These are phyloP conservation scores for Mimachlamys varia DNA, from an alignment of 2,888 invertebrate genomes.

Conservation along the genomic window DNA sequence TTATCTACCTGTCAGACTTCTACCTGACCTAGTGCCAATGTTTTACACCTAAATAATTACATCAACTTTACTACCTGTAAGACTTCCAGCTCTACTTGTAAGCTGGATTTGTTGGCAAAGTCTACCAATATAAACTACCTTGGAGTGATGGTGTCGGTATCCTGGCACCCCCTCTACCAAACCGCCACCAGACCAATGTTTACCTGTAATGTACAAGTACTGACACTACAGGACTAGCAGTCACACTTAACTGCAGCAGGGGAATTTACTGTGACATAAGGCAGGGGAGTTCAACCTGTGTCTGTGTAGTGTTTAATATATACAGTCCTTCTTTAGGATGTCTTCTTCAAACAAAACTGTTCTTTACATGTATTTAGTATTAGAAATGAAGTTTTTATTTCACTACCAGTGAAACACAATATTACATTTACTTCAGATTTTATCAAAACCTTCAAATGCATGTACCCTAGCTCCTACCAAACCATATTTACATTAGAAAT, in stretches of 20 bases:
- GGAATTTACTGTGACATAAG: not conserved
- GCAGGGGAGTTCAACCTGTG: not conserved
- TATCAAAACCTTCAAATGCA: not conserved
- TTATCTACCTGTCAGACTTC: no score
- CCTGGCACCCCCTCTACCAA: not conserved
- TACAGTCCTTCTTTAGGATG: not conserved
- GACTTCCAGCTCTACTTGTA: no score
- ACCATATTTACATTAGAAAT: not conserved
- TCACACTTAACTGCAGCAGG: not conserved
- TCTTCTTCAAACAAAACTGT: not conserved
- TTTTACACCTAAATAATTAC: no score
- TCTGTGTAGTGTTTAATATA: not conserved
- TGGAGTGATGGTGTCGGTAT: not conserved
- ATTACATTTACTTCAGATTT: not conserved
- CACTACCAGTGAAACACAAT: not conserved
- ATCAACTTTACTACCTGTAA: no score
- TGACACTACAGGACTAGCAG: not conserved
- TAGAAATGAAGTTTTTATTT: not conserved
- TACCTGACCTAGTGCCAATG: no score
- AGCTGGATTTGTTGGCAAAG: not conserved
- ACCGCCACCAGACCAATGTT: not conserved
- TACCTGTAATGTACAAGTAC: conserved; percentile 2
- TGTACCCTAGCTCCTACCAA: not conserved
- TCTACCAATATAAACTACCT: not conserved
- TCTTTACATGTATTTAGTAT: not conserved